A percentile compares a stretch with the other conserved stretches of the same genome.
Conservation (phyloP, 2,113 vertebrate genomes). For the Rhea americana region DNA sequence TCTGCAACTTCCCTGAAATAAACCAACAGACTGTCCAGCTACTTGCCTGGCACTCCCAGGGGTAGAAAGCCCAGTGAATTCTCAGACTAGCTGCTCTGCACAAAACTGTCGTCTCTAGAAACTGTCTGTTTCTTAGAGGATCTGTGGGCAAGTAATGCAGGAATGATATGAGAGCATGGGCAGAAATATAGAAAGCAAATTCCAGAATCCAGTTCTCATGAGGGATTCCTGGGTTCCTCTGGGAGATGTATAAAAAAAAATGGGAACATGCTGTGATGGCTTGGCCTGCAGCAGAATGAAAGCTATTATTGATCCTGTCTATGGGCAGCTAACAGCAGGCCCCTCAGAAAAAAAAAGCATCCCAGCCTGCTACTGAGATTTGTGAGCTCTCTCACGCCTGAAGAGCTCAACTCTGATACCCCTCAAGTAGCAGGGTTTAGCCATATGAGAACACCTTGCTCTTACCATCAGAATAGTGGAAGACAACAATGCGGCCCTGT, state of each 20-base stretch:
- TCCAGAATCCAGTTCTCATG: not conserved
- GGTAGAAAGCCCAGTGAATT: not conserved
- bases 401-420: not conserved
- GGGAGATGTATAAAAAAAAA: not conserved
- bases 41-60: not conserved
- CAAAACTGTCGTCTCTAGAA: not conserved
- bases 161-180: rapidly evolving
- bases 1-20: constrained; percentile 92
- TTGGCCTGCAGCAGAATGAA: not conserved
- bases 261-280: not conserved
- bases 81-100: not conserved
- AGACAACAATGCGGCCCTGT: constrained; percentile 96
- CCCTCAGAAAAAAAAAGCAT: not conserved
- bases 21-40: not conserved
- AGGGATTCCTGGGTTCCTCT: not conserved
- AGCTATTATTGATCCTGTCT: not conserved
- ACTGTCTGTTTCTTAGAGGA: not conserved
- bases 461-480: constrained; percentile 97
- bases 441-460: not conserved
- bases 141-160: not conserved
- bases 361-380: not conserved
- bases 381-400: not conserved
- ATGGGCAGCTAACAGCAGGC: not conserved
- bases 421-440: not conserved
- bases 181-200: not conserved